Base-by-base conservation (phyloP, 2,113 vertebrate species). In the Semnornis frantzii region DNA sequence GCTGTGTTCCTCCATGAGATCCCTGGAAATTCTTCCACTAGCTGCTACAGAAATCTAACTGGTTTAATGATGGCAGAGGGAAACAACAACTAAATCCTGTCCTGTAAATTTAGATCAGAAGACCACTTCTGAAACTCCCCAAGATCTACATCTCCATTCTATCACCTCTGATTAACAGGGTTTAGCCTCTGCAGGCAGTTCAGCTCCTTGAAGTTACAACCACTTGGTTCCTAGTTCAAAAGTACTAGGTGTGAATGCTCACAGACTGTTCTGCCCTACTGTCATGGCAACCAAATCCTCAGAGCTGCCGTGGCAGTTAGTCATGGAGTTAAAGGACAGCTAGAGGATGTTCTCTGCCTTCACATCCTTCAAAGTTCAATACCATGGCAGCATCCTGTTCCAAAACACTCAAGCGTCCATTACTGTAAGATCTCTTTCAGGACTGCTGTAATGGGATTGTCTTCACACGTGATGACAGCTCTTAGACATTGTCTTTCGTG, bases 221-320 rank as follows among this genome's bases (percentile, higher is more conserved):
- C 75, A 59, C 85, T 95, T 65, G 80, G 88, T 92, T 93, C 62
- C 69, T 50, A 85, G 87, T 83, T 94, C 82, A 81, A 86, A 91
- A 75, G 82, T 68, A 93, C 75, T 54, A 87, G 82, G 93, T 95
- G 87, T 75, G 82, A 94, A 82, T 37, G 64, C 72, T 95, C 59
- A 85, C 55, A 68, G 52, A 64, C 3, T 81, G 57, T 85, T 90
- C 90, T 84, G 89, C 78, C 7, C 2, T 30, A 77, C 87, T 90
- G 85, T 60, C 91, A 89, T 73, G 70, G 87, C 90, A 96, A 93
- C 90, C 3, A 90, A 91, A 84, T n/a, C 90, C 87, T 88, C 60
- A 82, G 1, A 46, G 54, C 65, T 90, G 91, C 87, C 73, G 69
- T 78, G 79, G 55, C 39, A 69, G 90, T 87, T 74, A 92, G 69